Percentiles rank a stretch among this genome's conserved stretches.
These are phyloP conservation scores for Takifugu ocellatus DNA, from an alignment of 2,797 vertebrate genomes.

Conservation along the genomic window DNA sequence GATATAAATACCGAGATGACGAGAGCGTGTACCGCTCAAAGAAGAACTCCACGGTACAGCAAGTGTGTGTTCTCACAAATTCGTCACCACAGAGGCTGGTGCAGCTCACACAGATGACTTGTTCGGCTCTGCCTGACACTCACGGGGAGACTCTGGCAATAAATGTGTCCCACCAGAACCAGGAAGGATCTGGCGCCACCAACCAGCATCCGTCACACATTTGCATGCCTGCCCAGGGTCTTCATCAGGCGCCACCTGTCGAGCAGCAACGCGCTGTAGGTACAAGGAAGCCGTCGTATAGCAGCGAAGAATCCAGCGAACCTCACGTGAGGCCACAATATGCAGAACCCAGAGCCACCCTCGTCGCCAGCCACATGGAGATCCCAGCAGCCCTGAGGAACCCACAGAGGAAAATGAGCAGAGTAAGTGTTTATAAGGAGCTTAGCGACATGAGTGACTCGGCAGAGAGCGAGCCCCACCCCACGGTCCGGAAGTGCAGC, in stretches of 20 bases:
- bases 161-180: conserved; percentile 34
- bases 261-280: conserved; percentile 46
- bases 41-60: conserved; percentile 81
- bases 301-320: conserved; percentile 71
- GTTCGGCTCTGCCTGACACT: conserved; percentile 54
- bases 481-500: conserved; percentile 80
- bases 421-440: conserved; percentile 74
- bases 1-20: conserved; percentile 67
- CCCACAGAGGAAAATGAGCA: conserved; percentile 73
- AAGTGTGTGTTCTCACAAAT: conserved; percentile 70
- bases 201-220: conserved; percentile 60
- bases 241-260: conserved; percentile 47
- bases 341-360: conserved; percentile 50
- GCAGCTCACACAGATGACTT: conserved; percentile 67
- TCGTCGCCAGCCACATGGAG: conserved; percentile 68
- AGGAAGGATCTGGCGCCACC: conserved; percentile 23
- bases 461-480: conserved; percentile 75
- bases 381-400: conserved; percentile 62
- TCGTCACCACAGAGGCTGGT: conserved; percentile 73
- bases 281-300: conserved; percentile 65
- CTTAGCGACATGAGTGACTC: conserved; percentile 77
- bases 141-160: conserved; percentile 50
- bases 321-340: conserved; percentile 44
- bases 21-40: conserved; percentile 80
- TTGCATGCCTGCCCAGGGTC: conserved; percentile 44